Percentiles rank a stretch among this genome's conserved stretches.
phyloP scores from a whole-genome alignment of 92 coral and sea anemone species.

The Actinernus sp. region DNA sequence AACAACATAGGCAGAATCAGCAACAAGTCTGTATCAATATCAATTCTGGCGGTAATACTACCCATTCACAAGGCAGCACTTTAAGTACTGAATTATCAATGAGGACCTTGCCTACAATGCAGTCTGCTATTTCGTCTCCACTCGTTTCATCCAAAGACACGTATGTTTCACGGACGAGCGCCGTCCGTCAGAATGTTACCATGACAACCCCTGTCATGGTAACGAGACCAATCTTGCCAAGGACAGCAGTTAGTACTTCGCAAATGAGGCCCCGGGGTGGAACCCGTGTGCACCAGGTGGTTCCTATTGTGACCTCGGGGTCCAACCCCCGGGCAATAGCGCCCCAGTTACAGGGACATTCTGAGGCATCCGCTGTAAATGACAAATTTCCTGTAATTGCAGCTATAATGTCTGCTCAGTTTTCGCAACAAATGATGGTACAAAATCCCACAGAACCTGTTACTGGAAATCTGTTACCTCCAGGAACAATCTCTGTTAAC shows the following conservation, averaged over 20 bases:
- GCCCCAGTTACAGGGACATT: not conserved
- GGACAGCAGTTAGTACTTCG: not conserved
- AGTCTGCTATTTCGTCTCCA: too few species aligned
- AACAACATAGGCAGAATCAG: constrained; percentile 4
- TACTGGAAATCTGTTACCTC: not conserved
- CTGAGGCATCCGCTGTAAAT: constrained; percentile 1
- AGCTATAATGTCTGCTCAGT: constrained; percentile 20
- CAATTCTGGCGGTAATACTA: too few species aligned
- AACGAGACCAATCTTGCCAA: not conserved
- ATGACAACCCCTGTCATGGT: not conserved
- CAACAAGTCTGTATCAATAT: not conserved
- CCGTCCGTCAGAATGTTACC: not conserved
- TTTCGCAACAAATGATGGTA: constrained; percentile 23
- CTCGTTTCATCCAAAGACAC: not conserved
- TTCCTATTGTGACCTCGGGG: constrained; percentile 1
- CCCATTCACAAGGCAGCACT: too few species aligned
- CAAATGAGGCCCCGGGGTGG: not conserved
- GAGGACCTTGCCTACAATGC: not conserved
- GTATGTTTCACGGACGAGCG: not conserved
- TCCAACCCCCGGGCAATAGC: constrained; percentile 20
- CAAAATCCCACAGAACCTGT: constrained; percentile 1
- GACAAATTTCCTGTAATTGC: constrained; percentile 24
- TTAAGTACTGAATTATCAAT: not conserved
- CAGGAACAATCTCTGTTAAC: not conserved
- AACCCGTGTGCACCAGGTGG: not conserved